phyloP scores from a whole-genome alignment of 92 coral and sea anemone genomes.

The Heliopora coerulea region DNA sequence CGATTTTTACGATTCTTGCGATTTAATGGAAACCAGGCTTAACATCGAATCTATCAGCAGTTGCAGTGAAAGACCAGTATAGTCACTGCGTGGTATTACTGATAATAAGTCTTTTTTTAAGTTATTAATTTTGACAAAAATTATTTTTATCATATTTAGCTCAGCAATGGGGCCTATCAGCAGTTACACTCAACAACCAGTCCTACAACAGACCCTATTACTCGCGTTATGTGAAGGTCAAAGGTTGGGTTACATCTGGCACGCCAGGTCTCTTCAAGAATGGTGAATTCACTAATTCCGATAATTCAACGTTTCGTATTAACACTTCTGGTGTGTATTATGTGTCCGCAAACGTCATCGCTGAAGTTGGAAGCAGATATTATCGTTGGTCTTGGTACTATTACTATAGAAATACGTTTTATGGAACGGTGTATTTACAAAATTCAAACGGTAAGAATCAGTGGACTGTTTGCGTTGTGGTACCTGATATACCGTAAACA shows the following conservation, averaged over 20 bases:
- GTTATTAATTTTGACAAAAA: no score
- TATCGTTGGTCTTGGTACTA: no score
- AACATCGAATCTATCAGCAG: no score
- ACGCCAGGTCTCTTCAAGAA: constrained; percentile 8
- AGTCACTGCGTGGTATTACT: neutral
- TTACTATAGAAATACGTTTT: neutral
- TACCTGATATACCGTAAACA: no score
- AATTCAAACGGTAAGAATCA: no score
- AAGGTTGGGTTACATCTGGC: neutral
- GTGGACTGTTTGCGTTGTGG: no score
- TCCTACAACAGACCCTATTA: neutral
- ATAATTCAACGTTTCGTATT: neutral
- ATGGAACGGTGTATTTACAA: no score
- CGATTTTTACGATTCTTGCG: no score
- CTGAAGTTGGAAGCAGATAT: no score
- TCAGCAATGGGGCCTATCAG: neutral
- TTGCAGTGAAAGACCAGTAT: neutral
- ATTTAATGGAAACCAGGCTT: no score
- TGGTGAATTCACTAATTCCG: neutral
- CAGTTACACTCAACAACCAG: neutral
- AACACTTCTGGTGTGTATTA: constrained; percentile 1
- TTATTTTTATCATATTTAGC: no score
- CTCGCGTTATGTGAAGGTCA: neutral
- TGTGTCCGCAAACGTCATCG: constrained; percentile 5
- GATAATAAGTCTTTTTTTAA: no score